Percentiles rank a stretch among this genome's conserved stretches.
These are phyloP conservation scores for Thumatha senex DNA, from an alignment of 2,888 invertebrate genomes.

Conservation along the genomic window DNA sequence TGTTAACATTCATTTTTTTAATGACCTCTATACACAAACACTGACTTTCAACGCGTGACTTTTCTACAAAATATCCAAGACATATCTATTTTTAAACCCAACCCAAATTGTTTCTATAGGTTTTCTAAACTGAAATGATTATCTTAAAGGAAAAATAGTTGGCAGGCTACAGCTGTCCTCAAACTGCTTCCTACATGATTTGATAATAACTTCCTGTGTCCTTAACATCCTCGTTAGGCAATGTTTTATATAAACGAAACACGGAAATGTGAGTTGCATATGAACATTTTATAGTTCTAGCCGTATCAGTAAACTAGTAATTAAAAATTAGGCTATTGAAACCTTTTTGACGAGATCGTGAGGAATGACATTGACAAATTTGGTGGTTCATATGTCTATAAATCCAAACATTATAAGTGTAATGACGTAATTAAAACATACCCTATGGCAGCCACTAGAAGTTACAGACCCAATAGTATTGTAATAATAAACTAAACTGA, in stretches of 20 bases:
- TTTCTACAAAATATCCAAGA: constrained; percentile 1
- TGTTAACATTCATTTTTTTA: constrained; percentile 9
- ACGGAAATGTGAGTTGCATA: constrained; percentile 62
- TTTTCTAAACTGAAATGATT: constrained; percentile 30
- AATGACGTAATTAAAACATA: too few species aligned
- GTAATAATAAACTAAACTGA: not conserved
- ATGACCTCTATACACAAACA: constrained; percentile 15
- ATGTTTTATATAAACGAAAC: constrained; percentile 63
- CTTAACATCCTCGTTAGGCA: constrained; percentile 70
- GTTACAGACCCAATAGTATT: too few species aligned
- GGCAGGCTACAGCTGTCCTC: constrained; percentile 44
- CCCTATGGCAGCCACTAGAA: too few species aligned
- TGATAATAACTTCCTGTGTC: constrained; percentile 79
- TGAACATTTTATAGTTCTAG: constrained; percentile 49
- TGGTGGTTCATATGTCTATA: too few species aligned
- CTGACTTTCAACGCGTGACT: constrained; percentile 10
- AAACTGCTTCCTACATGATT: constrained; percentile 72
- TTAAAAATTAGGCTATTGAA: constrained; percentile 60
- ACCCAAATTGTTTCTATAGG: not conserved
- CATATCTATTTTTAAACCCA: not conserved
- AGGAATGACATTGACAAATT: too few species aligned
- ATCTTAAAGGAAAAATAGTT: constrained; percentile 32
- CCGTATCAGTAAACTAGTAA: constrained; percentile 54
- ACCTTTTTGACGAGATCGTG: too few species aligned
- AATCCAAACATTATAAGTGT: too few species aligned